Base-by-base conservation (phyloP, 2,797 vertebrate genomes). In the Etheostoma perlongum region DNA sequence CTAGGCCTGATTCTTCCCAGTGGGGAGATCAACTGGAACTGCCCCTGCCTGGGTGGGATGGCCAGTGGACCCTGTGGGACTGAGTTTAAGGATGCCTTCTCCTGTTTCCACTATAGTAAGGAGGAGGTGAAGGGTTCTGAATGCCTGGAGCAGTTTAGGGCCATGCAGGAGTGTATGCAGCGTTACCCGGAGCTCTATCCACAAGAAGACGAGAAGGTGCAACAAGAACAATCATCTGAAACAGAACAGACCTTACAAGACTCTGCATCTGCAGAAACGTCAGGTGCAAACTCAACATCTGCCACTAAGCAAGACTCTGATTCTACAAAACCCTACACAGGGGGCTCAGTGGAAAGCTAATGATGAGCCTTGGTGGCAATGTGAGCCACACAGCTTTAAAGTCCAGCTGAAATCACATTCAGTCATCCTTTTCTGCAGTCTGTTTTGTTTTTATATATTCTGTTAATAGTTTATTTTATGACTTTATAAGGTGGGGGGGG, bases 21-120 rank as follows among this genome's bases (percentile, higher is more conserved):
- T 70, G 97, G 97, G 78, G 97, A 97, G 58, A 97, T 99, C 85
- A 99, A 98, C 85, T 98, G 98, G 97, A 98, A 97, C 91, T 98
- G 97, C 83, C 97, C 97, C 0, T 98, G 97, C 76, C 94, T 99
- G 55, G 97, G 97, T 2, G 97, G 97, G 49, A 97, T 99, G 97
- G 97, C 97, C 67, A 97, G 97, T 2, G 97, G 97, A 68, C 97
- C 97, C 25, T 98, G 97, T 81, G 97, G 97, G 72, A 96, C 96
- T 48, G 96, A 97, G 77, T 99, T 98, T 91, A 99, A 98, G 82
- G 96, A 97, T 0, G 97, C 97, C 76, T 98, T 98, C 91, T 98
- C 97, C 88, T 98, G 98, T 90, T 98, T 98, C 91, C 97, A 98
- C 93, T 95, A 97, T 58, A 98, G 97, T 90, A 95, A 94, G 52